These are phyloP conservation scores for Diceros bicornis DNA, from an alignment of 2,797 vertebrate species.

Conservation along the genomic window DNA sequence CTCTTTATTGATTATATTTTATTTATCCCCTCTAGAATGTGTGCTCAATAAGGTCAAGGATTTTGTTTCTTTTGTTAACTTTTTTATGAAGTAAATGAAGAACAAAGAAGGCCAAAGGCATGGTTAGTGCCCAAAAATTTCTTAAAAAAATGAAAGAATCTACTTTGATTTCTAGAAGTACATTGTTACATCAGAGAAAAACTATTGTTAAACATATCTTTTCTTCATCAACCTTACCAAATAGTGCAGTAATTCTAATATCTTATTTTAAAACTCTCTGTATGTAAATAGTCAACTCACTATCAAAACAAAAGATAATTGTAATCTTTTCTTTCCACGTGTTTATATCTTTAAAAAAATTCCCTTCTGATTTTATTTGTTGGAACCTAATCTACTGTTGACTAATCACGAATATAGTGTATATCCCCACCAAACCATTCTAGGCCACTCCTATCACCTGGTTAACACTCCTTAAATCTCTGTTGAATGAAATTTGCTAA, in stretches of 20 bases:
- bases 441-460: not conserved
- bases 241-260: not conserved
- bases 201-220: not conserved
- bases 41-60: not conserved
- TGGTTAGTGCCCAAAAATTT: not conserved
- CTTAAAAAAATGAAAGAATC: not conserved
- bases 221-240: not conserved
- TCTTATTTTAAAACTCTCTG: not conserved
- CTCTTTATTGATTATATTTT: not conserved
- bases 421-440: not conserved
- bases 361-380: not conserved
- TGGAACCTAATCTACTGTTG: not conserved
- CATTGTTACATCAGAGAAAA: not conserved
- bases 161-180: not conserved
- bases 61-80: not conserved
- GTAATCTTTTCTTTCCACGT: not conserved
- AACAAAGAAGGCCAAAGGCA: not conserved
- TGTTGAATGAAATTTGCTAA: conserved; percentile 24
- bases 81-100: not conserved
- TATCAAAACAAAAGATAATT: not conserved
- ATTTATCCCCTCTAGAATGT: not conserved
- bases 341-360: not conserved
- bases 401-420: not conserved
- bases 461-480: not conserved
- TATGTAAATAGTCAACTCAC: not conserved